phyloP scores from a whole-genome alignment of 2,113 vertebrate species.

The Nothoprocta pentlandii region DNA sequence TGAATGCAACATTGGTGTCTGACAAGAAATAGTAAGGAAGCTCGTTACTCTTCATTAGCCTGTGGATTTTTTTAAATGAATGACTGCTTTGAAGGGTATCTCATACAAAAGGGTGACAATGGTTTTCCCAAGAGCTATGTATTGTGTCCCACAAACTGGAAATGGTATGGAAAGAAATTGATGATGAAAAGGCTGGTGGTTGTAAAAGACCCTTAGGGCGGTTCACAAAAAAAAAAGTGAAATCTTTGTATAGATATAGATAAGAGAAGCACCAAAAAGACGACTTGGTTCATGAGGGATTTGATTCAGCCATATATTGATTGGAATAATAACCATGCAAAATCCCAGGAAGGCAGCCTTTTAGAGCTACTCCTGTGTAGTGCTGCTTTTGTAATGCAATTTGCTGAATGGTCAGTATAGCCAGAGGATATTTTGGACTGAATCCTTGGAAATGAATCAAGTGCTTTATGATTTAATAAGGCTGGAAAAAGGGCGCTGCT shows the following conservation, averaged over 20 bases:
- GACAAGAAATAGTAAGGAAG: neutral
- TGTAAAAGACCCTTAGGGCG: neutral
- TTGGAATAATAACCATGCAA: conserved; percentile 36
- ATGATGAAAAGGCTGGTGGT: neutral
- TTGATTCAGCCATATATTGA: conserved; percentile 45
- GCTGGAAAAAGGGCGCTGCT: conserved; percentile 35
- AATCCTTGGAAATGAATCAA: conserved; percentile 59
- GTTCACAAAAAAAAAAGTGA: conserved; percentile 13
- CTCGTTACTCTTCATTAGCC: neutral
- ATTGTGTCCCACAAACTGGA: neutral
- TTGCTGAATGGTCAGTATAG: conserved; percentile 66
- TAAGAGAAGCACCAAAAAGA: conserved; percentile 39
- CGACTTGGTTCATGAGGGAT: conserved; percentile 2
- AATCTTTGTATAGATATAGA: conserved; percentile 14
- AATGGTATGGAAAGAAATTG: neutral
- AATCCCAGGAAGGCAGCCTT: conserved; percentile 27
- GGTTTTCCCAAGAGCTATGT: neutral
- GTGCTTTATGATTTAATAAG: conserved; percentile 67
- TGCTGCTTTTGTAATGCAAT: conserved; percentile 49
- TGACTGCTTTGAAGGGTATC: neutral
- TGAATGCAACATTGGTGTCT: rapidly evolving
- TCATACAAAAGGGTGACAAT: neutral
- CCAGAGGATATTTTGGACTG: conserved; percentile 55
- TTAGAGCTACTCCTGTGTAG: conserved; percentile 15
- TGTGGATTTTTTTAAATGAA: neutral